Conservation (phyloP, 2,113 vertebrate genomes). For the Psittacula cyanocephala region DNA sequence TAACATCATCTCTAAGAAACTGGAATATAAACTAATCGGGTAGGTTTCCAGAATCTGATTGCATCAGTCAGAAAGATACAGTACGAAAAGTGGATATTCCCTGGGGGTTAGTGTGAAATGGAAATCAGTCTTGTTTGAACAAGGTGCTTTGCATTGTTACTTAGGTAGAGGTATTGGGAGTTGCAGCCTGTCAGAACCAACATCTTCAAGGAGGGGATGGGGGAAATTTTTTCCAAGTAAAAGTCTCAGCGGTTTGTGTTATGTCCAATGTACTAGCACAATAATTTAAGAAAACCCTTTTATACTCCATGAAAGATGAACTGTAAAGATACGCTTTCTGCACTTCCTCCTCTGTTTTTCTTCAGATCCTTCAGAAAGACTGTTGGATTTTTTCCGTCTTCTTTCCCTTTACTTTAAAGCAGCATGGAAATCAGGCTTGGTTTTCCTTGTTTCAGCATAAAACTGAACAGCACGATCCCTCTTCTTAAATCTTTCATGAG, state of each 20-base stretch:
- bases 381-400: neutral
- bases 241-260: neutral
- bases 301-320: neutral
- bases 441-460: neutral
- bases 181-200: conserved; percentile 53
- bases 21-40: conserved; percentile 55
- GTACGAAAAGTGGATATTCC: conserved; percentile 49
- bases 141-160: conserved; percentile 36
- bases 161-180: conserved; percentile 14
- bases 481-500: neutral
- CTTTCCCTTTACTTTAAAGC: neutral
- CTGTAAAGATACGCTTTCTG: neutral
- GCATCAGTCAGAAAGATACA: conserved; percentile 54
- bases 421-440: neutral
- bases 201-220: neutral
- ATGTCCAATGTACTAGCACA: neutral
- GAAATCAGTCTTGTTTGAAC: conserved; percentile 68
- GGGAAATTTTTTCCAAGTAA: neutral
- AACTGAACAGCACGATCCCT: neutral
- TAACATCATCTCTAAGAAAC: conserved; percentile 39
- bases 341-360: neutral
- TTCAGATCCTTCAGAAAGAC: neutral
- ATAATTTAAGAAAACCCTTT: neutral
- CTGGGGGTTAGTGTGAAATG: conserved; percentile 41
- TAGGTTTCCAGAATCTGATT: conserved; percentile 62